Evolutionary conservation across 2,113 vertebrate species (phyloP).

Genomic region (Mohoua ochrocephala): DNA sequence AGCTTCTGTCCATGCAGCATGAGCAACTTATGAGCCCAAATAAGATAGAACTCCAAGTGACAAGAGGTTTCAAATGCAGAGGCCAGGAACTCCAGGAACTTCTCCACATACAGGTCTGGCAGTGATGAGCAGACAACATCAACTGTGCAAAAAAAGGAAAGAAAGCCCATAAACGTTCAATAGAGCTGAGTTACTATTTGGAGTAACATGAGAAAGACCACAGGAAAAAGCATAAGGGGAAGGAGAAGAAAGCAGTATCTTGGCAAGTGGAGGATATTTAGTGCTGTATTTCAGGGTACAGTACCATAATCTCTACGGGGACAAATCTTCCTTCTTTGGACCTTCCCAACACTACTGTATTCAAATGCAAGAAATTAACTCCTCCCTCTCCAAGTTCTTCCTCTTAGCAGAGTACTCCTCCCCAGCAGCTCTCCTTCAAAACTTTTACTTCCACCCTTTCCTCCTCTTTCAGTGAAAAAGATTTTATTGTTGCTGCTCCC

Average conservation of each 20-base stretch:
- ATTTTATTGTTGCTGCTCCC: not conserved
- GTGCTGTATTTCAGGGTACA: not conserved
- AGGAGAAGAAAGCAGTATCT: not conserved
- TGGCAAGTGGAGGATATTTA: not conserved
- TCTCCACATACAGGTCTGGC: slow-evolving; percentile 90
- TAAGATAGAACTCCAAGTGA: slow-evolving; percentile 93
- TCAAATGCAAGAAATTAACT: not conserved
- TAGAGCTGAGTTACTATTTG: not conserved
- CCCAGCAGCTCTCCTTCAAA: not conserved
- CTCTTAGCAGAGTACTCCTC: not conserved
- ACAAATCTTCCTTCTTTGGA: not conserved
- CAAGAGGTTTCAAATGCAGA: slow-evolving; percentile 81
- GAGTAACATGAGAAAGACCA: not conserved
- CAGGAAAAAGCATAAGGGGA: not conserved
- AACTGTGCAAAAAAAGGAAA: slow-evolving; percentile 65
- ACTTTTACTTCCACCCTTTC: not conserved
- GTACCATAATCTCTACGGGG: not conserved
- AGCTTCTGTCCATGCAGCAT: slow-evolving; percentile 87
- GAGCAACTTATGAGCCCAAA: slow-evolving; percentile 86
- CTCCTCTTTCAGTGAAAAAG: not conserved
- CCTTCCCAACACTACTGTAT: not conserved
- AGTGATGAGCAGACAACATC: slow-evolving; percentile 82
- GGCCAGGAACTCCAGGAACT: slow-evolving; percentile 85
- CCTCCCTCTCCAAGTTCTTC: not conserved
- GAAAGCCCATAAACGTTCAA: not conserved